Conservation (phyloP, 2,797 vertebrate species). For the Coccyzus lansbergi region DNA sequence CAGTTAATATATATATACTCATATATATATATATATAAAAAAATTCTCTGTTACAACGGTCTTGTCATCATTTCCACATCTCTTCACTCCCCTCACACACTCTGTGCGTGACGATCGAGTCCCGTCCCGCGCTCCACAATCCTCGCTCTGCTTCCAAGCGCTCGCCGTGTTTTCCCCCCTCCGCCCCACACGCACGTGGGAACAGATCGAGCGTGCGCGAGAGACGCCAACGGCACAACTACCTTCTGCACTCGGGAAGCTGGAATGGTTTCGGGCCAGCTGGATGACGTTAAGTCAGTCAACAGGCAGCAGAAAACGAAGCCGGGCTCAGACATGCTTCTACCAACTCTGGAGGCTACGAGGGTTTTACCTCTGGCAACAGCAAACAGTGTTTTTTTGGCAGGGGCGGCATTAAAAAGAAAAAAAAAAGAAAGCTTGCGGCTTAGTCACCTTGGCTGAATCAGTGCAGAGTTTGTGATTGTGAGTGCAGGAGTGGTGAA, state of each 20-base stretch:
- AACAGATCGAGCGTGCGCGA: conserved; percentile 54
- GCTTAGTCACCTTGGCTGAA: conserved; percentile 61
- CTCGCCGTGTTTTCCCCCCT: conserved; percentile 26
- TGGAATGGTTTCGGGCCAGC: conserved; percentile 64
- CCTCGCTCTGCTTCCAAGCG: neutral
- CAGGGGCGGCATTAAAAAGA: conserved; percentile 46
- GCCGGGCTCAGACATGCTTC: conserved; percentile 66
- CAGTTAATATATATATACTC: conserved; percentile 69
- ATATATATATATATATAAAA: neutral
- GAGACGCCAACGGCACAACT: conserved; percentile 41
- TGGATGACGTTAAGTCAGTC: conserved; percentile 43
- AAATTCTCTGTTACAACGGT: conserved; percentile 67
- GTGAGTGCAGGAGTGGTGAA: conserved; percentile 54
- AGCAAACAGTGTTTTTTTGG: conserved; percentile 64
- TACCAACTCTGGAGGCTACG: conserved; percentile 53
- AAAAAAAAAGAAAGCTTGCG: conserved; percentile 23
- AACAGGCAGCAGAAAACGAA: conserved; percentile 49
- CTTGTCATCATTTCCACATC: conserved; percentile 54
- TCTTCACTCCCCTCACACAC: neutral
- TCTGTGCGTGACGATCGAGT: neutral
- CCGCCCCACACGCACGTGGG: neutral
- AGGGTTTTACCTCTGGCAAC: conserved; percentile 62
- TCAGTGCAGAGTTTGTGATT: conserved; percentile 65
- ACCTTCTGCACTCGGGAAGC: conserved; percentile 42
- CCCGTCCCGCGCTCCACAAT: neutral